Conservation (phyloP, 2,888 invertebrate genomes). For the Cinara cedri region DNA sequence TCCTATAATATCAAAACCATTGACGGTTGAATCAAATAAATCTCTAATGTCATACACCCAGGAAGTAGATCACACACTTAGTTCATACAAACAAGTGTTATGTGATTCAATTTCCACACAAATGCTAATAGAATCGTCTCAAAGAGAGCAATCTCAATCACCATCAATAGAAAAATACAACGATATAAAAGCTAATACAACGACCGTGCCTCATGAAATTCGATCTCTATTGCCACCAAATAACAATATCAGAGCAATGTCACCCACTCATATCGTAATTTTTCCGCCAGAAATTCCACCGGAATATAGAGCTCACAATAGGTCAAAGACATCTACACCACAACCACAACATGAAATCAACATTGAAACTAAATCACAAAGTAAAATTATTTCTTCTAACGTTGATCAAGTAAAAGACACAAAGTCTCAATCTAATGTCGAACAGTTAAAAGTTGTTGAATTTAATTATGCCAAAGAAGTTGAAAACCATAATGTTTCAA, state of each 20-base stretch:
- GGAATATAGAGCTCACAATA: constrained; percentile 50
- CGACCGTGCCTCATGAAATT: constrained; percentile 58
- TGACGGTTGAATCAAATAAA: constrained; percentile 49
- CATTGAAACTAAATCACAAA: neutral
- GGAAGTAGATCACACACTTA: constrained; percentile 57
- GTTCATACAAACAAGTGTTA: constrained; percentile 41
- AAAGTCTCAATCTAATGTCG: neutral
- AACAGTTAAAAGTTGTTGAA: constrained; percentile 26
- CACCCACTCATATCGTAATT: constrained; percentile 60
- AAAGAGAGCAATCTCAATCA: constrained; percentile 19
- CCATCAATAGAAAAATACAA: constrained; percentile 41
- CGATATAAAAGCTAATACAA: neutral
- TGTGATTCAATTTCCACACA: constrained; percentile 36
- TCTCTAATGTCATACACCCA: constrained; percentile 60
- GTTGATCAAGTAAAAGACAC: constrained; percentile 8
- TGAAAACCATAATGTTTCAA: neutral
- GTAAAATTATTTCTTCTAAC: neutral
- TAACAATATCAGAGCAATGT: constrained; percentile 58
- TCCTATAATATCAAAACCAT: constrained; percentile 34
- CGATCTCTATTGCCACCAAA: constrained; percentile 59
- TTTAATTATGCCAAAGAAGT: neutral
- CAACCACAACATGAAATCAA: constrained; percentile 44
- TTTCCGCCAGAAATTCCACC: constrained; percentile 60
- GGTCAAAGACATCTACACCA: constrained; percentile 59
- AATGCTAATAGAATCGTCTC: constrained; percentile 27